Conservation (phyloP, 2,113 vertebrate species). For the Nycticorax nycticorax region DNA sequence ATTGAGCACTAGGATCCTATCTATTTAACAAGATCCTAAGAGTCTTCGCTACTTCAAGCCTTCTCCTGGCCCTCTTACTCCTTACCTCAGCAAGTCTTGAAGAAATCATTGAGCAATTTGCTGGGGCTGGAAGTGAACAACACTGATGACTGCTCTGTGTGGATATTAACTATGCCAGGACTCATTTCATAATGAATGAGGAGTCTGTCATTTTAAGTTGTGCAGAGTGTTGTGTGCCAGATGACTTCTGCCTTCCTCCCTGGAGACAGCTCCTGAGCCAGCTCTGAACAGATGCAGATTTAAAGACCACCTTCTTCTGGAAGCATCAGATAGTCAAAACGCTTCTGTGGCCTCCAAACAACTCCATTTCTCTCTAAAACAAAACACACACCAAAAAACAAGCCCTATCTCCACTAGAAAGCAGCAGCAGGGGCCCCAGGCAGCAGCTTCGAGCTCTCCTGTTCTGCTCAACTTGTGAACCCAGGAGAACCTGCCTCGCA, state of each 20-base stretch:
- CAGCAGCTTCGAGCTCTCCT: not conserved
- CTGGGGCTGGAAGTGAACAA: constrained; percentile 44
- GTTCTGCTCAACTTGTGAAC: not conserved
- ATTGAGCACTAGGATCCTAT: not conserved
- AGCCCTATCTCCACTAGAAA: not conserved
- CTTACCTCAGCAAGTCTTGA: constrained; percentile 59
- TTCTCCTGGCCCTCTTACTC: constrained; percentile 26
- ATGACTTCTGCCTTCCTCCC: constrained; percentile 56
- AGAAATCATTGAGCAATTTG: constrained; percentile 56
- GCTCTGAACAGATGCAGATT: constrained; percentile 16
- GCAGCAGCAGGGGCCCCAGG: not conserved
- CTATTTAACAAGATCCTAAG: not conserved
- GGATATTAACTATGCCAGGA: constrained; percentile 49
- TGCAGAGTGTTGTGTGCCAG: not conserved
- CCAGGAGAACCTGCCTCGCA: not conserved
- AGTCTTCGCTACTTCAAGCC: not conserved
- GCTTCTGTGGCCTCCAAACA: not conserved
- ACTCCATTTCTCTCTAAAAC: not conserved
- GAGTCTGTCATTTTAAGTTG: constrained; percentile 44
- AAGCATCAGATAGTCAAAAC: constrained; percentile 26
- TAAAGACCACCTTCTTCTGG: constrained; percentile 43
- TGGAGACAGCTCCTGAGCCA: constrained; percentile 43
- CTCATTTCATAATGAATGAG: constrained; percentile 48
- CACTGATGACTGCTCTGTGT: constrained; percentile 47
- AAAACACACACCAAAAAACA: not conserved